phyloP scores from a whole-genome alignment of 2,113 vertebrate genomes.

The Serilophus lunatus region DNA sequence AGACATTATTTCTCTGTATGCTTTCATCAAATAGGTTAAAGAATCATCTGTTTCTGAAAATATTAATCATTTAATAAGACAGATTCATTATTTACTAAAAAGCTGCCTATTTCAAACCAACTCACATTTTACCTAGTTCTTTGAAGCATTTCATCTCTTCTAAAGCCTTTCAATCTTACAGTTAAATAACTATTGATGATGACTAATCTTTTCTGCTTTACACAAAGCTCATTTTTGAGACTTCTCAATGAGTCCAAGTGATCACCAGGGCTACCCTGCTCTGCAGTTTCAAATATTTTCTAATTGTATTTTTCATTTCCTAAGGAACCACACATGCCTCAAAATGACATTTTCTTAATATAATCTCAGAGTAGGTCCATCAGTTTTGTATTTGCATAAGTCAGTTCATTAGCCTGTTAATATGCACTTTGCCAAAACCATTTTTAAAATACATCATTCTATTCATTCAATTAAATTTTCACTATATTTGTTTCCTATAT shows the following conservation, averaged over 20 bases:
- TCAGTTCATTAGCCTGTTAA: not conserved
- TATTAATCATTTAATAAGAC: conserved; percentile 1
- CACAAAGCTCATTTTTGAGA: not conserved
- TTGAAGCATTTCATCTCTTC: not conserved
- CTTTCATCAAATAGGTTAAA: not conserved
- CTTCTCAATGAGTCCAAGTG: not conserved
- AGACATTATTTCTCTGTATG: not conserved
- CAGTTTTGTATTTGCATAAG: not conserved
- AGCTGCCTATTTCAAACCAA: not conserved
- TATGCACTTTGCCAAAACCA: not conserved
- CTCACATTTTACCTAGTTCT: not conserved
- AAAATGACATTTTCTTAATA: not conserved
- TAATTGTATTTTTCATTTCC: not conserved
- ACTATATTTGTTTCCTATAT: conserved; percentile 9
- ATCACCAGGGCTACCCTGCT: not conserved
- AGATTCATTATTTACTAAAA: conserved; percentile 17
- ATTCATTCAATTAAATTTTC: conserved; percentile 30
- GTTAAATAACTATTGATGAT: not conserved
- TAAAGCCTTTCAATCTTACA: not conserved
- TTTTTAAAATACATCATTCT: conserved; percentile 29
- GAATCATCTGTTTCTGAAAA: not conserved
- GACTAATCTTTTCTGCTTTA: not conserved
- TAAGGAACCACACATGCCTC: not conserved
- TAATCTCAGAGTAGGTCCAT: not conserved
- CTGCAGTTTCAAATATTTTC: not conserved